Evolutionary conservation across 2,113 vertebrate species (phyloP).

Genomic region (Misgurnus anguillicaudatus): DNA sequence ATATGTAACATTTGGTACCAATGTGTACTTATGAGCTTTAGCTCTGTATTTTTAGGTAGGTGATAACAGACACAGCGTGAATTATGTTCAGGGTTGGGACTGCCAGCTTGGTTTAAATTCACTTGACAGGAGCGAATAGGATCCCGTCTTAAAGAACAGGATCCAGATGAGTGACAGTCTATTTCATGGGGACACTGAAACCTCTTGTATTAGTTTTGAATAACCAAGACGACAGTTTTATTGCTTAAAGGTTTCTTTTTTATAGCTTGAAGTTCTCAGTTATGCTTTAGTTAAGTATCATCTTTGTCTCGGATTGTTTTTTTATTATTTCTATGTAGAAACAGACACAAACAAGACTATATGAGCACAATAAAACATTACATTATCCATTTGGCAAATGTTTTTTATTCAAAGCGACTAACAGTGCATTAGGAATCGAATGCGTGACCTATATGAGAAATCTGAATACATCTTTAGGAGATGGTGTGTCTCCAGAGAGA

Average conservation of each 20-base stretch:
- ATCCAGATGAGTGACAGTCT: slow-evolving; percentile 16
- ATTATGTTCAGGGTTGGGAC: not conserved
- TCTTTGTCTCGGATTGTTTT: not conserved
- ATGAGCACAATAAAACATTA: no score
- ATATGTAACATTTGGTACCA: no score
- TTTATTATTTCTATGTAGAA: no score
- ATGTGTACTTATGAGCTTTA: no score
- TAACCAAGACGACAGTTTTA: not conserved
- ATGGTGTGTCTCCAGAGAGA: no score
- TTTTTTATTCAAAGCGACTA: no score
- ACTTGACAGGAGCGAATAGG: not conserved
- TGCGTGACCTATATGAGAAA: no score
- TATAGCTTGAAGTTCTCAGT: not conserved
- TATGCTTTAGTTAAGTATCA: no score
- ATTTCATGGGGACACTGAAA: not conserved
- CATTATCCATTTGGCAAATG: no score
- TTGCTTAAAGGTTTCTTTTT: not conserved
- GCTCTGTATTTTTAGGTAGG: slow-evolving; percentile 20
- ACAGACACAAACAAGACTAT: not conserved
- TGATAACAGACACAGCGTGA: slow-evolving; percentile 27
- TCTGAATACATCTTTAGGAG: no score
- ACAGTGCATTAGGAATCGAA: no score
- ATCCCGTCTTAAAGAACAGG: not conserved
- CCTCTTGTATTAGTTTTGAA: not conserved
- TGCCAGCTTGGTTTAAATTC: slow-evolving; percentile 1